Evolutionary conservation across 2,113 vertebrate genomes (phyloP).

Genomic region (Leptodactylus fuscus): DNA sequence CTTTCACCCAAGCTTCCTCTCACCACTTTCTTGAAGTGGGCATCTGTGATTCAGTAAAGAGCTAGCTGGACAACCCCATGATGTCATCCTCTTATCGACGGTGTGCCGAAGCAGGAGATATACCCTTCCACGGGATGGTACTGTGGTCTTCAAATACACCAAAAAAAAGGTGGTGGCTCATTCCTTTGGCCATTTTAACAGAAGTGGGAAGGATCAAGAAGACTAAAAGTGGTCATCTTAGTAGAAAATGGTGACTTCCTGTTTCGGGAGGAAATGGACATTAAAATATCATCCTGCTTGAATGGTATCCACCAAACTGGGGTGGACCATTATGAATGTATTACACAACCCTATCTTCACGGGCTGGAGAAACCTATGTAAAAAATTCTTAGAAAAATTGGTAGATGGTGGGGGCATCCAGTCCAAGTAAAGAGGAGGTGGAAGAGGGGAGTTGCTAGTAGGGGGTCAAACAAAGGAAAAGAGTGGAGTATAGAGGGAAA

Average conservation of each 20-base stretch:
- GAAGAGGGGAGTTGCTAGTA: neutral
- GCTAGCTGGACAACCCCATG: neutral
- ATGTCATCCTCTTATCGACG: neutral
- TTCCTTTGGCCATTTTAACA: too few species aligned
- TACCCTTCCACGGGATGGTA: neutral
- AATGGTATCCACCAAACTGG: neutral
- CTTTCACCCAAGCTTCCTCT: neutral
- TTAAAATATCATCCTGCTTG: neutral
- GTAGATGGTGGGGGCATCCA: neutral
- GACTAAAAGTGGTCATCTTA: neutral
- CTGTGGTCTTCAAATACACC: neutral
- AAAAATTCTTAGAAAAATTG: neutral
- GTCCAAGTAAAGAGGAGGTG: neutral
- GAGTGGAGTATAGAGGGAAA: neutral
- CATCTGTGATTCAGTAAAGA: neutral
- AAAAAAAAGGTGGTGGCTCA: too few species aligned
- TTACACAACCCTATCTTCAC: constrained; percentile 7
- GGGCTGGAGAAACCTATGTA: constrained; percentile 12
- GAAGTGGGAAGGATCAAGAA: neutral
- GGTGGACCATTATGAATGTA: constrained; percentile 35
- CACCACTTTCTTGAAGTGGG: neutral
- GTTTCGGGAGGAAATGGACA: neutral
- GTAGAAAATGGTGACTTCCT: neutral
- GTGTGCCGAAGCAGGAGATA: neutral
- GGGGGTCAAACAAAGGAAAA: neutral